A percentile compares a stretch with the other conserved stretches of the same genome.
phyloP scores from a whole-genome alignment of 2,888 invertebrate species.

The Cheilosia urbana region DNA sequence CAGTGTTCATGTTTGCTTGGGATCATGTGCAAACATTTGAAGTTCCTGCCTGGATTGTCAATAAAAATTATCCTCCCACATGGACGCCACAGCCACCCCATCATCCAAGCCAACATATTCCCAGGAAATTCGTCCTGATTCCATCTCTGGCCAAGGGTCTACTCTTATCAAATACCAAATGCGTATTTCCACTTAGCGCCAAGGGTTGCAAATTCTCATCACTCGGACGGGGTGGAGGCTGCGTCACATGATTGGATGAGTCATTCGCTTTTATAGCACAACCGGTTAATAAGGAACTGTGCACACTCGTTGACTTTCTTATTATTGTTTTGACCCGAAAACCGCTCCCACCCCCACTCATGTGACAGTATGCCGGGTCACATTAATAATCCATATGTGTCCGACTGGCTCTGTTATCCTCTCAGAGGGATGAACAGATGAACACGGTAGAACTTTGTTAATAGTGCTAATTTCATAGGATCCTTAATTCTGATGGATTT shows the following conservation, averaged over 20 bases:
- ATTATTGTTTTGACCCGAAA: constrained; percentile 47
- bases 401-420: constrained; percentile 10
- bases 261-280: constrained; percentile 62
- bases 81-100: constrained; percentile 32
- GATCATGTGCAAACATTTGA: constrained; percentile 60
- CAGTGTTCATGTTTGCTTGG: constrained; percentile 53
- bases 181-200: constrained; percentile 45
- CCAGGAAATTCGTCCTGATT: constrained; percentile 12
- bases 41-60: constrained; percentile 50
- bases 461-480: constrained; percentile 47
- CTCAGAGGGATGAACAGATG: neutral
- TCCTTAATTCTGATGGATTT: constrained; percentile 39
- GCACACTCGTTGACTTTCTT: constrained; percentile 48
- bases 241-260: constrained; percentile 24
- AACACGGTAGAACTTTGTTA: constrained; percentile 17
- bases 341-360: constrained; percentile 12
- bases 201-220: constrained; percentile 36
- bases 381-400: constrained; percentile 50
- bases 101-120: constrained; percentile 9
- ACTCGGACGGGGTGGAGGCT: neutral
- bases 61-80: constrained; percentile 23
- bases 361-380: neutral
- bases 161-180: constrained; percentile 54
- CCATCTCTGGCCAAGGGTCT: constrained; percentile 31
- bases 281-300: constrained; percentile 59